Percentiles rank a stretch among this genome's conserved stretches.
phyloP scores from a whole-genome alignment of 2,113 vertebrate genomes.

The Mus spicilegus region DNA sequence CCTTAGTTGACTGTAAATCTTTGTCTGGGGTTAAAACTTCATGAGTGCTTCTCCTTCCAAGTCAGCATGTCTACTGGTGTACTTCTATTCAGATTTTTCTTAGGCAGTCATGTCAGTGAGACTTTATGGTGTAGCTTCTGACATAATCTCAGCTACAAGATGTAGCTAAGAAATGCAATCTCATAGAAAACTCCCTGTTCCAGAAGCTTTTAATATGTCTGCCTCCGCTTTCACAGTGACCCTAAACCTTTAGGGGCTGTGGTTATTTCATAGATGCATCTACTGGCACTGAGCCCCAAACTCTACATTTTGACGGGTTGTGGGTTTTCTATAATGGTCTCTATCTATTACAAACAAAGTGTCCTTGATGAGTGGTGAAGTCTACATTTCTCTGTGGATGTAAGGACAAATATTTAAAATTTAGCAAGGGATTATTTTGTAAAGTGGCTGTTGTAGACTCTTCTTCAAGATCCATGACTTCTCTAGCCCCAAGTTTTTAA shows the following conservation, averaged over 20 bases:
- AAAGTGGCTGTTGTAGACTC: not conserved
- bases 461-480: not conserved
- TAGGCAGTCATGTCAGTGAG: not conserved
- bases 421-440: not conserved
- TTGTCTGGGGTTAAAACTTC: not conserved
- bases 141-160: not conserved
- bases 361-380: not conserved
- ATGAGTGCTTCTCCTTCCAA: not conserved
- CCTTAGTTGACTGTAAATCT: not conserved
- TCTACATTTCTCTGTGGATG: not conserved
- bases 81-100: not conserved
- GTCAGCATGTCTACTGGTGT: not conserved
- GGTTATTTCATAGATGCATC: not conserved
- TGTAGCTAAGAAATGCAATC: not conserved
- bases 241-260: accelerated
- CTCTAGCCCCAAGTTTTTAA: not conserved
- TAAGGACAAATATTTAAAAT: not conserved
- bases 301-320: not conserved
- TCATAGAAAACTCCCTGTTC: not conserved
- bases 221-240: not conserved
- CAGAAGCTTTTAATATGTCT: not conserved
- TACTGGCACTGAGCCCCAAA: not conserved
- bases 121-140: not conserved
- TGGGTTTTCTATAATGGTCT: not conserved
- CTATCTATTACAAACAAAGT: not conserved